phyloP scores from a whole-genome alignment of 2,797 vertebrate genomes.

The Apogon hyalosoma region DNA sequence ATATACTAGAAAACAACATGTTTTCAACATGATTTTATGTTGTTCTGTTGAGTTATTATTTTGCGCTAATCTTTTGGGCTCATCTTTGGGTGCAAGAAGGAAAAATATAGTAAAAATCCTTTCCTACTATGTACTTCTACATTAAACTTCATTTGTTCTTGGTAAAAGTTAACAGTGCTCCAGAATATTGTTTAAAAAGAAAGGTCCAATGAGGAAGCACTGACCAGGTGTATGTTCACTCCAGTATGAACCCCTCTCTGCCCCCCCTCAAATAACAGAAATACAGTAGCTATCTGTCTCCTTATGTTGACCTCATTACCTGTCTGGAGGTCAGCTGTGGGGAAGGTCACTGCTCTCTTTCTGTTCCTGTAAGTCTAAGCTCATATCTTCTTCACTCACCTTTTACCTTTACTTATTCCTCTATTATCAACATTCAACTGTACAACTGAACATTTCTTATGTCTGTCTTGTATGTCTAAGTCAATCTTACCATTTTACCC shows the following conservation, averaged over 20 bases:
- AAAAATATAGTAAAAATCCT: too few relatives aligned
- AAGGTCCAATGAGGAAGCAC: conserved; percentile 9
- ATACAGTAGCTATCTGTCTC: conserved; percentile 60
- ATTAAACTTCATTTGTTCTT: too few relatives aligned
- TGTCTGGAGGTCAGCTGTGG: conserved; percentile 52
- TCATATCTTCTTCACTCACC: conserved; percentile 64
- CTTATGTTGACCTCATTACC: conserved; percentile 63
- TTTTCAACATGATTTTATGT: too few relatives aligned
- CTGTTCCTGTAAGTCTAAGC: conserved; percentile 56
- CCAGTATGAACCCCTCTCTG: background rate
- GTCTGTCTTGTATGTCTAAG: conserved; percentile 66
- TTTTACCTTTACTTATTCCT: conserved; percentile 71
- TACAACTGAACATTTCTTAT: conserved; percentile 65
- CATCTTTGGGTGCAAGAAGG: too few relatives aligned
- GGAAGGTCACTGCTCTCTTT: conserved; percentile 57
- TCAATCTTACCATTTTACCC: conserved; percentile 68
- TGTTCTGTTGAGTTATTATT: too few relatives aligned
- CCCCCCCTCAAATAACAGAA: conserved; percentile 13
- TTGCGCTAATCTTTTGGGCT: too few relatives aligned
- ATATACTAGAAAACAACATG: too few relatives aligned
- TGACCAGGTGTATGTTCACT: conserved; percentile 26
- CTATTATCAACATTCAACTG: conserved; percentile 70
- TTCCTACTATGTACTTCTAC: too few relatives aligned
- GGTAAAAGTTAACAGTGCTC: too few relatives aligned
- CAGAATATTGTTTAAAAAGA: too few relatives aligned